These are phyloP conservation scores for Vanacampus margaritifer DNA, from an alignment of 2,113 vertebrate species.

Conservation along the genomic window DNA sequence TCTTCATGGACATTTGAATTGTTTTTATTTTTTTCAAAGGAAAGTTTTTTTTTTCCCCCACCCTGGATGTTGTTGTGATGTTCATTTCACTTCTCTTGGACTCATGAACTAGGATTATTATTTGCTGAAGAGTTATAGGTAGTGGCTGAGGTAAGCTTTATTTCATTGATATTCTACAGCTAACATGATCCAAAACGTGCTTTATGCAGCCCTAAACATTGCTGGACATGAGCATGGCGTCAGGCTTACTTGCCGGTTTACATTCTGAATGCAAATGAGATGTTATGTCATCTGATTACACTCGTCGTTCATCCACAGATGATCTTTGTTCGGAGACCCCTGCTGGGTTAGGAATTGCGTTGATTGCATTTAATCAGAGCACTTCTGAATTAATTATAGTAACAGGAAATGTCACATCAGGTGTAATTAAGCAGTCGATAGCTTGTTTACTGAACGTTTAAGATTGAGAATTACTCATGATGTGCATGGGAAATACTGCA, in stretches of 20 bases:
- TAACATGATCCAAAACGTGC: neutral
- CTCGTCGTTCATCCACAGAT: conserved; percentile 57
- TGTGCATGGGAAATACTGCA: conserved; percentile 15
- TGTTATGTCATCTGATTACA: conserved; percentile 59
- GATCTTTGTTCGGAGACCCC: conserved; percentile 55
- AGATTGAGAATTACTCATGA: conserved; percentile 34
- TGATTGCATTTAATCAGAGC: conserved; percentile 70
- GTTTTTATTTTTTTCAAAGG: conserved; percentile 43
- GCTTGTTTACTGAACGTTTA: conserved; percentile 56
- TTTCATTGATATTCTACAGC: conserved; percentile 1
- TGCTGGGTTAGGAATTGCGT: conserved; percentile 60
- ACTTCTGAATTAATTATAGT: conserved; percentile 66
- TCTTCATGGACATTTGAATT: conserved; percentile 57
- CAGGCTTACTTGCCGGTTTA: conserved; percentile 21
- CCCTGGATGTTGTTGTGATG: conserved; percentile 39
- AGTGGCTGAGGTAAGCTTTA: conserved; percentile 53
- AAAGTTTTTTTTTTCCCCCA: conserved; percentile 17
- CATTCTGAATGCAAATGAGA: conserved; percentile 45
- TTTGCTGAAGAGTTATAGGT: conserved; percentile 23
- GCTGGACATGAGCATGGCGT: neutral
- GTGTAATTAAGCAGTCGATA: conserved; percentile 55
- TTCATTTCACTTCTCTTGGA: conserved; percentile 18
- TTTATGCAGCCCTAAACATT: neutral
- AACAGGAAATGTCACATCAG: conserved; percentile 59
- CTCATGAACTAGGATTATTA: conserved; percentile 28